A percentile compares a stretch with the other conserved stretches of the same genome.
Conservation (phyloP, 2,113 vertebrate genomes). For the Rhineura floridana region DNA sequence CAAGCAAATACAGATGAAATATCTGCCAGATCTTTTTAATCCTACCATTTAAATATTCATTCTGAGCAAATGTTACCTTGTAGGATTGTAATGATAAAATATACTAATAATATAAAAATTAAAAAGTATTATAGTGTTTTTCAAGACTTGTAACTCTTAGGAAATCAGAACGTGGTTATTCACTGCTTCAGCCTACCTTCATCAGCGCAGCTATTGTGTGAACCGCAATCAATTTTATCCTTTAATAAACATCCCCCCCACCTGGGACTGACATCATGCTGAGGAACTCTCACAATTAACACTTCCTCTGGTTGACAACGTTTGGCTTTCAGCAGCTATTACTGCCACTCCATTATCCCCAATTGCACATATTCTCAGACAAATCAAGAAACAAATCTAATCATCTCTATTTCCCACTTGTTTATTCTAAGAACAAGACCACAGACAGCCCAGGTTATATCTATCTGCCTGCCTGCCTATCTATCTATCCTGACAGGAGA, state of each 20-base stretch:
- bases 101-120: not conserved
- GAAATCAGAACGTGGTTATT: constrained; percentile 40
- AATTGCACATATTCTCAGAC: constrained; percentile 3
- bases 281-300: constrained; percentile 63
- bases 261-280: constrained; percentile 45
- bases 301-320: constrained; percentile 55
- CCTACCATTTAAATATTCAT: constrained; percentile 53
- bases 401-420: constrained; percentile 21
- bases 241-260: constrained; percentile 38
- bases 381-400: constrained; percentile 3
- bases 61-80: constrained; percentile 37
- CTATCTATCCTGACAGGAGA: not conserved
- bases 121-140: constrained; percentile 43
- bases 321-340: constrained; percentile 39
- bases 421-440: not conserved
- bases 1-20: not conserved
- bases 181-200: constrained; percentile 38
- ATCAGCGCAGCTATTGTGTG: constrained; percentile 27
- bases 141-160: constrained; percentile 29
- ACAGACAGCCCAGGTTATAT: not conserved
- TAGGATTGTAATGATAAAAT: constrained; percentile 20
- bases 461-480: no score
- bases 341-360: constrained; percentile 22
- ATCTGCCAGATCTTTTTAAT: constrained; percentile 46
- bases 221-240: constrained; percentile 44